Evolutionary conservation across 1,140 invertebrate genomes (phyloP).

Genomic region (Kradibia gibbosae): DNA sequence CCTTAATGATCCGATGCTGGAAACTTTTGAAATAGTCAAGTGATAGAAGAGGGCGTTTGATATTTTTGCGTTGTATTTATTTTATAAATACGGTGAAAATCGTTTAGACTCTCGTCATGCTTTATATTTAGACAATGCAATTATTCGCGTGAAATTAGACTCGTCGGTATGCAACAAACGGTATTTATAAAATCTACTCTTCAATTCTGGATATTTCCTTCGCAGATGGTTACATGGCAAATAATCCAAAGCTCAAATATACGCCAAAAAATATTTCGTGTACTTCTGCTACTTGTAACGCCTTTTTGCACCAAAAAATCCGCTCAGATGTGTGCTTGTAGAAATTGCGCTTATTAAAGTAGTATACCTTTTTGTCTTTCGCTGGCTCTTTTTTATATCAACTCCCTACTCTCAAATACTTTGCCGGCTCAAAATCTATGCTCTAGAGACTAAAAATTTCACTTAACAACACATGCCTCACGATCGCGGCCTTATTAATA

Average conservation of each 20-base stretch:
- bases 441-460: background rate
- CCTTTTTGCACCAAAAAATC: too few species aligned
- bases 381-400: too few species aligned
- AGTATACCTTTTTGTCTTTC: too few species aligned
- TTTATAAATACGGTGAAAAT: background rate
- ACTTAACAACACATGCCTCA: background rate
- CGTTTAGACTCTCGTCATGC: background rate
- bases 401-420: too few species aligned
- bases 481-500: background rate
- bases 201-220: slow-evolving; percentile 4
- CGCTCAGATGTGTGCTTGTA: too few species aligned
- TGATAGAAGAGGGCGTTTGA: background rate
- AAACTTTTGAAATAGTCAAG: background rate
- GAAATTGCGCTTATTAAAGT: too few species aligned
- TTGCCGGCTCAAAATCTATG: too few species aligned
- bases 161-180: background rate
- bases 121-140: slow-evolving; percentile 14
- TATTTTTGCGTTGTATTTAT: background rate
- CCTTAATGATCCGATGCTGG: background rate
- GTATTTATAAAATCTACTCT: slow-evolving; percentile 22
- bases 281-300: background rate
- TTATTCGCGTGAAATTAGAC: background rate
- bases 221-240: background rate
- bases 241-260: background rate
- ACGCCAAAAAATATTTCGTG: background rate